Base-by-base conservation (phyloP, 2,113 vertebrate genomes). In the Hemibates koningsi region DNA sequence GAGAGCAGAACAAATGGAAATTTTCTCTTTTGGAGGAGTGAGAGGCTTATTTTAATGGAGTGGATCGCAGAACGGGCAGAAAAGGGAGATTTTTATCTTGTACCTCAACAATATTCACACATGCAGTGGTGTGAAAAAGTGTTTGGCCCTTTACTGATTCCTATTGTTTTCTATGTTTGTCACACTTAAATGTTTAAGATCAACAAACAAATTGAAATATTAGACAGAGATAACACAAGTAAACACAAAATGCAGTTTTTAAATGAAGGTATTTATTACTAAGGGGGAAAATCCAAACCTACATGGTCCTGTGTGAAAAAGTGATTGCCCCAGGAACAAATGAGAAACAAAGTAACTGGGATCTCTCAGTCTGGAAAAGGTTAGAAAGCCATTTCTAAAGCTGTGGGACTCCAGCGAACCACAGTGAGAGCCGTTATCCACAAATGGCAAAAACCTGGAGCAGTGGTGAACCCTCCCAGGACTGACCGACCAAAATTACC, bases 41-140 rank as follows among this genome's bases (percentile, higher is more conserved):
- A 92, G 88, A 59, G 90, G 87, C 76, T 93, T 80, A 86, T 93
- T 85, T 82, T 34, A 82, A 68, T 86, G 61, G 84, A 92, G 89
- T 88, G 90, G 82, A 41, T 48, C 9, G 1, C 32, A 78, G 85
- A 80, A 27, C 41, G 80, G 80, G 34, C 76, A 78, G 59, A 89
- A 90, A 76, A 4, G 19, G 82, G 66, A 38, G 21, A 19, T 45
- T 94, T 88, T 85, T 43, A 83, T 84, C 68, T 76, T 56, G 86
- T 54, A 83, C 27, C 73, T 36, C 54, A 85, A 90, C 61, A 80
- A 90, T 87, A 53, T 91, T 90, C 89, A 90, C 53, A 68, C 36
- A 38, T 27, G 19, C 19, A 66, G 34, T 66, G 61, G 2, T 66
- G 10, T 38, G 61, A 21, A 66, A 66, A 66, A 5, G 6, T n/a